phyloP scores from a whole-genome alignment of 2,888 invertebrate genomes.

The Quadroppia sp. region DNA sequence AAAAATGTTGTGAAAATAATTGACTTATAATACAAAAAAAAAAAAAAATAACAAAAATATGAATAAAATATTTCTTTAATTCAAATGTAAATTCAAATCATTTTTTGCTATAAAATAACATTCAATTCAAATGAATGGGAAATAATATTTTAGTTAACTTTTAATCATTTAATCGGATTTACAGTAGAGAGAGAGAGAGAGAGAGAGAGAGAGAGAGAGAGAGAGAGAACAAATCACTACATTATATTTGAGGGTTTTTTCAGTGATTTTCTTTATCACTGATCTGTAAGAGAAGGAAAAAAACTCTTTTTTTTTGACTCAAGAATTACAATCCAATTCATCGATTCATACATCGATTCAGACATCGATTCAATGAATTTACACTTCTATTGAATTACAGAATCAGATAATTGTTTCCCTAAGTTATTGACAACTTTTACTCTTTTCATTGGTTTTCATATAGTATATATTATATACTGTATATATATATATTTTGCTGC shows the following conservation, averaged over 20 bases:
- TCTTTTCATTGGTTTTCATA: not conserved
- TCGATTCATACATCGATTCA: not conserved
- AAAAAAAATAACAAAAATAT: no score
- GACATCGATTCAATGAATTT: conserved; percentile 1
- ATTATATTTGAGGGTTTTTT: not conserved
- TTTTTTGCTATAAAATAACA: no score
- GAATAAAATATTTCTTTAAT: no score
- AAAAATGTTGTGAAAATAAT: no score
- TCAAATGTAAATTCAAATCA: no score
- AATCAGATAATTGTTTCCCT: conserved; percentile 31
- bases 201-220: not conserved
- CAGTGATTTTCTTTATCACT: not conserved
- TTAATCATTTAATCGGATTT: no score
- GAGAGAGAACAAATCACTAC: not conserved
- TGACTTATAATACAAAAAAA: no score
- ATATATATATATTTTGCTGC: no score
- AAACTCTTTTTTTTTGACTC: not conserved
- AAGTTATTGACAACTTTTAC: conserved; percentile 13
- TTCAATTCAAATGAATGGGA: no score
- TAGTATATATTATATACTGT: no score
- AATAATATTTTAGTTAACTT: no score
- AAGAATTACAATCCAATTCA: not conserved
- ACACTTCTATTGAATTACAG: conserved; percentile 30
- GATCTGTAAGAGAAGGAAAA: not conserved
- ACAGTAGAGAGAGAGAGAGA: no score